Base-by-base conservation (phyloP, 2,888 invertebrate species). In the Sinodicranocentrus sp. region DNA sequence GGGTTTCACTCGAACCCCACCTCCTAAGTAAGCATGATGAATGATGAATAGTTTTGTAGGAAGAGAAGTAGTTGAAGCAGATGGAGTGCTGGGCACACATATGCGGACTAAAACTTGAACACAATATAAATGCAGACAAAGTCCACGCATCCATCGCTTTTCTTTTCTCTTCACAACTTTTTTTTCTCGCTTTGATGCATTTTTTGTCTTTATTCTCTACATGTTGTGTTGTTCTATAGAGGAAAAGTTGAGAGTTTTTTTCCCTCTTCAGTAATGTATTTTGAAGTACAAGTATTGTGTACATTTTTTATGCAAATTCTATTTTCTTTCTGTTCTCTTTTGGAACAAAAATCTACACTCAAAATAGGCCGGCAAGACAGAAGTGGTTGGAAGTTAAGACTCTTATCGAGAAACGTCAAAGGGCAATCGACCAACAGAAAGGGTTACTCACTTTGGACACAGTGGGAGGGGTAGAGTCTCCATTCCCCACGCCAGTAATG, bases 1-100 rank as follows among this genome's bases (percentile, higher is more conserved):
- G 93, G 97, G 97, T 0, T 97, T 95, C 90, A 92, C 92, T n/a
- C 95, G 95, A 90, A 93, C 94, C 23, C 92, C 92, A 28, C 91
- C 92, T 79, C 92, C 92, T 44, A 93, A 92, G 90, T 89, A 84
- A 85, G 86, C 72, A 52, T 71, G 52, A 76, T 76, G 80, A 73
- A 82, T 75, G 73, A 79, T 73, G 72, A 73, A 68, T 84, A 59
- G 44, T 78, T 67, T 72, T 72, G 43, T 26, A 5, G 6, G 59
- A n/a, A 15, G 17, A 44, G 44, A 28, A n/a, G 28, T n/a, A 15
- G 39, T 23, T 21, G n/a, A 5, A 33, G 21, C 33, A 15, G 44
- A 26, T 44, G 19, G n/a, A n/a, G n/a, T n/a, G n/a, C n/a, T n/a
- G n/a, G n/a, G n/a, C n/a, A n/a, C n/a, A n/a, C n/a, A 57, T 61